Conservation (phyloP, 2,797 vertebrate species). For the Mormyrops attenuatus region DNA sequence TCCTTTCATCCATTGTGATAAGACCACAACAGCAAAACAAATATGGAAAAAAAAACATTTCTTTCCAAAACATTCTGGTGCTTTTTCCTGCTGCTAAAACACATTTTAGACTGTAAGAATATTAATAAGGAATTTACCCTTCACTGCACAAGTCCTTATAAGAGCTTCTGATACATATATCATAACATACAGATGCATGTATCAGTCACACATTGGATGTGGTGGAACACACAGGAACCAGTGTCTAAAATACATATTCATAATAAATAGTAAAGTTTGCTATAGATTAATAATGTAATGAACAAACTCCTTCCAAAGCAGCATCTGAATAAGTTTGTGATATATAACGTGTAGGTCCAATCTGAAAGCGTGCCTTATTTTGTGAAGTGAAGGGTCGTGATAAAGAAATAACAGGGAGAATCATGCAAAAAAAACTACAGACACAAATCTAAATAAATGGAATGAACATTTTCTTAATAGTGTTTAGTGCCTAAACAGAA, state of each 20-base stretch:
- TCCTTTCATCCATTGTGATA: conserved; percentile 68
- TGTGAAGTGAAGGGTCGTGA: conserved; percentile 45
- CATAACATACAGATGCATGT: conserved; percentile 48
- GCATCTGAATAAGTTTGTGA: background rate
- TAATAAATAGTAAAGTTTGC: conserved; percentile 3
- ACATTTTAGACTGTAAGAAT: conserved; percentile 72
- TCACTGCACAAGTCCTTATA: conserved; percentile 61
- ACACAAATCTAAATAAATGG: conserved; percentile 26
- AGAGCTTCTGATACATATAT: conserved; percentile 60
- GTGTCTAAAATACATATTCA: conserved; percentile 11
- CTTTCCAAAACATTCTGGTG: conserved; percentile 76
- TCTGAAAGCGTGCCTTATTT: background rate
- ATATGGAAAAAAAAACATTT: conserved; percentile 58
- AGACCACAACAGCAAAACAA: conserved; percentile 76
- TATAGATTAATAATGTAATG: background rate
- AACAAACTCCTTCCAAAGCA: conserved; percentile 15
- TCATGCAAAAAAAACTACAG: conserved; percentile 19
- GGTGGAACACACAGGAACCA: conserved; percentile 39
- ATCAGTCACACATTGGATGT: conserved; percentile 36
- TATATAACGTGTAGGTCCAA: background rate
- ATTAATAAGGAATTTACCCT: conserved; percentile 63
- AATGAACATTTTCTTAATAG: conserved; percentile 18
- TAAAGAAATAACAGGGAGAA: conserved; percentile 28
- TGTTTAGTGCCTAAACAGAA: conserved; percentile 18
- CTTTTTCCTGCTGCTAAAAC: conserved; percentile 72